Percentiles rank a stretch among this genome's conserved stretches.
Evolutionary conservation across 2,113 vertebrate species (phyloP).

Genomic region (Elephantulus edwardii): DNA sequence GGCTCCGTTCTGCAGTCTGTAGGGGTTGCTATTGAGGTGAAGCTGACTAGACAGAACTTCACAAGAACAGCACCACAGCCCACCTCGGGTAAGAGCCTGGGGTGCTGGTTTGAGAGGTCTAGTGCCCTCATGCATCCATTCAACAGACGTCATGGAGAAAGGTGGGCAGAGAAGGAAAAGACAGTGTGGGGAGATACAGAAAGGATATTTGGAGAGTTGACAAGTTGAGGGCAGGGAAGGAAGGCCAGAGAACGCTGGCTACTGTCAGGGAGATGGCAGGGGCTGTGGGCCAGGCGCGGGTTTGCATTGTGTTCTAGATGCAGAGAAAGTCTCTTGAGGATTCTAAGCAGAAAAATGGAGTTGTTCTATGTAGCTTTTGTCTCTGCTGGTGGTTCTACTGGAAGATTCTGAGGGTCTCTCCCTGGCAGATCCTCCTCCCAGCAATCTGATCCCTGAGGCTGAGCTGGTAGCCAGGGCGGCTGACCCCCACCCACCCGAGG

Average conservation of each 20-base stretch:
- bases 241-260: neutral
- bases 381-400: neutral
- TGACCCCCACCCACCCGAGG: neutral
- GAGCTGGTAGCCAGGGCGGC: conserved; percentile 32
- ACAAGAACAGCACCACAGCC: too few species aligned
- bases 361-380: neutral
- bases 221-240: neutral
- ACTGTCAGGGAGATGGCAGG: neutral
- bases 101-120: neutral
- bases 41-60: too few species aligned
- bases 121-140: neutral
- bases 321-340: neutral
- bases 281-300: fast-evolving
- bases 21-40: too few species aligned
- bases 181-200: neutral
- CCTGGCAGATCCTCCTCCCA: neutral
- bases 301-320: neutral
- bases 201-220: neutral
- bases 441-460: neutral
- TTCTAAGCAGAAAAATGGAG: neutral
- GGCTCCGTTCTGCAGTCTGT: too few species aligned
- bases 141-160: neutral
- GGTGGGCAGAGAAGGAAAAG: neutral
- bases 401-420: neutral
- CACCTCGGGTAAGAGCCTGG: neutral